Evolutionary conservation across 2,888 invertebrate genomes (phyloP), one percentile per base, ranked within the genome.

Genomic region (Andricus quercusramuli): DNA sequence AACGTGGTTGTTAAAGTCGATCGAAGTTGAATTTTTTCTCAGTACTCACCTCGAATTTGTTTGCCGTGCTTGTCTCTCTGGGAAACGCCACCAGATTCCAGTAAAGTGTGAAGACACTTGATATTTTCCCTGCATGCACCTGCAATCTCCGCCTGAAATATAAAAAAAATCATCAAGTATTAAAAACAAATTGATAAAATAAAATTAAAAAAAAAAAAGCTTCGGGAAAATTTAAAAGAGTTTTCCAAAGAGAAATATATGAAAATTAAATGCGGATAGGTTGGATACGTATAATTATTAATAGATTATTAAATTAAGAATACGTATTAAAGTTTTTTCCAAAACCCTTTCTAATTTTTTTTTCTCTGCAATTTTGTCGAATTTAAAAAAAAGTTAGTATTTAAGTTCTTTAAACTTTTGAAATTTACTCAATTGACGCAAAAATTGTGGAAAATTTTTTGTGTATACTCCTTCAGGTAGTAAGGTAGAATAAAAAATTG

Each of bases 41-140:
- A 80, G 88, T 91, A 92, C 92, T 92, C 85, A 93, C 92, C 91
- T 84, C 90, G 90, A 83, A 93, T 86, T 89, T 92, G 92, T 86
- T 92, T 92, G 87, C 86, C 85, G 85, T 90, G 90, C 86, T 91
- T 92, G 85, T 92, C 86, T 81, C 88, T 90, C 85, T 88, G 89
- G 84, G 90, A 90, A 83, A 88, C 88, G 80, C 87, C 92, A 80
- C 93, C 93, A 67, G 94, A 93, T 84, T 94, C 95, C 86, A 96
- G 91, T 79, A 97, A 95, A 78, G 95, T 94, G 90, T 96, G 96
- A 93, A 98, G 94, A 90, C 97, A 96, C 90, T 95, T 95, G 90
- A 97, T 95, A 93, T 98, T 97, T 90, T 98, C 97, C 88, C 96
- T 96, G 94, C 98, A 98, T 82, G 97, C 96, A 83, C 96, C 95